These are phyloP conservation scores for Aurelia coerulea DNA, from an alignment of 30 jellyfish, hydroid and myxozoan species.

Conservation along the genomic window DNA sequence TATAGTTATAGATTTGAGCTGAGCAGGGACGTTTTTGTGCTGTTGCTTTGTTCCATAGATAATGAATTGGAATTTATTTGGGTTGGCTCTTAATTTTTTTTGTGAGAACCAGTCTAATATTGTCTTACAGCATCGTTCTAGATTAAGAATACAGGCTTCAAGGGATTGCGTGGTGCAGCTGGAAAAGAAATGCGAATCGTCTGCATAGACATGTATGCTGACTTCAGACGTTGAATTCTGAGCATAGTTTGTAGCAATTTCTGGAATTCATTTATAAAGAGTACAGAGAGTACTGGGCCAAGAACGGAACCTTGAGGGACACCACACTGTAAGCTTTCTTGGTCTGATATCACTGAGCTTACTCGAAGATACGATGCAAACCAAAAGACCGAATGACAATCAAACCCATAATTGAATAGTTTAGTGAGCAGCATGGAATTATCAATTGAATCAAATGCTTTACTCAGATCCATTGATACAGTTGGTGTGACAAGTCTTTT, in stretches of 20 bases:
- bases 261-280: background rate
- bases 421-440: background rate
- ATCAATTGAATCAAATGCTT: background rate
- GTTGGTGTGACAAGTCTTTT: slow-evolving; percentile 1
- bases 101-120: slow-evolving; percentile 13
- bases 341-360: too few relatives aligned
- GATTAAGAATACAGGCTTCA: slow-evolving; percentile 5
- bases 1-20: too few relatives aligned
- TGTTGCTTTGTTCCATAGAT: too few relatives aligned
- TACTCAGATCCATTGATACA: background rate
- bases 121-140: background rate
- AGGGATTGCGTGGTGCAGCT: too few relatives aligned
- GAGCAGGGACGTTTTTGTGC: too few relatives aligned
- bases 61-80: background rate
- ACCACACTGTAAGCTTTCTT: too few relatives aligned
- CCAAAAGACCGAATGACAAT: too few relatives aligned
- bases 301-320: slow-evolving; percentile 25
- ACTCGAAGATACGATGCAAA: too few relatives aligned
- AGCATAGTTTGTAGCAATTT: too few relatives aligned
- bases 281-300: slow-evolving; percentile 1
- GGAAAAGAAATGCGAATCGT: background rate
- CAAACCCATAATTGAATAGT: slow-evolving; percentile 6
- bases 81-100: background rate
- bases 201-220: slow-evolving; percentile 8
- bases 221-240: background rate